A percentile compares a stretch with the other conserved stretches of the same genome.
These are phyloP conservation scores for Alosa sapidissima DNA, from an alignment of 2,797 vertebrate species.

Conservation along the genomic window DNA sequence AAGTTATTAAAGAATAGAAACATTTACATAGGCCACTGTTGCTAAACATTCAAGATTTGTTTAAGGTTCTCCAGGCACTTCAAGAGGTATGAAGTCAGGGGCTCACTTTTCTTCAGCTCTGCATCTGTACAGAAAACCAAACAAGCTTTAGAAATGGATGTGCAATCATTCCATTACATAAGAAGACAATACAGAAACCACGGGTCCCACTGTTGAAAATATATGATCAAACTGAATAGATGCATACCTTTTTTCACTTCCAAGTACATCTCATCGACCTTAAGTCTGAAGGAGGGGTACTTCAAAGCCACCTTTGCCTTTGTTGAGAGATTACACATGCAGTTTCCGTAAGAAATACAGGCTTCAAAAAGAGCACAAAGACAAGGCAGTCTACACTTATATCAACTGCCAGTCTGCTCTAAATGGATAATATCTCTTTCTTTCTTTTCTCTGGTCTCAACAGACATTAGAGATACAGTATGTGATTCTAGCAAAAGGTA, in stretches of 20 bases:
- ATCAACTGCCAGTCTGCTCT: not conserved
- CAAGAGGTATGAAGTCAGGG: conserved; percentile 76
- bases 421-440: not conserved
- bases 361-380: conserved; percentile 12
- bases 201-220: not conserved
- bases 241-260: conserved; percentile 78
- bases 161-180: not conserved
- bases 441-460: not conserved
- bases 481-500: not conserved
- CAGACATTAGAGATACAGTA: conserved; percentile 6
- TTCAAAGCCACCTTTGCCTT: conserved; percentile 94
- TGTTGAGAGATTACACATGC: conserved; percentile 46
- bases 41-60: conserved; percentile 80
- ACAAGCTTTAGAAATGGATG: not conserved
- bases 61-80: conserved; percentile 88
- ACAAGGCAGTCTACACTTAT: not conserved
- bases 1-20: not conserved
- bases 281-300: conserved; percentile 84
- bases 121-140: conserved; percentile 65
- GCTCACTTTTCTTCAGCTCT: conserved; percentile 65
- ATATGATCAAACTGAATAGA: conserved; percentile 50
- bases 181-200: conserved; percentile 4
- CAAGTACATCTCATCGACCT: conserved; percentile 82
- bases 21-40: not conserved
- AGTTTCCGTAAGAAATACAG: conserved; percentile 40